Evolutionary conservation across 2,797 vertebrate species (phyloP).

Genomic region (Sebastes reedi): DNA sequence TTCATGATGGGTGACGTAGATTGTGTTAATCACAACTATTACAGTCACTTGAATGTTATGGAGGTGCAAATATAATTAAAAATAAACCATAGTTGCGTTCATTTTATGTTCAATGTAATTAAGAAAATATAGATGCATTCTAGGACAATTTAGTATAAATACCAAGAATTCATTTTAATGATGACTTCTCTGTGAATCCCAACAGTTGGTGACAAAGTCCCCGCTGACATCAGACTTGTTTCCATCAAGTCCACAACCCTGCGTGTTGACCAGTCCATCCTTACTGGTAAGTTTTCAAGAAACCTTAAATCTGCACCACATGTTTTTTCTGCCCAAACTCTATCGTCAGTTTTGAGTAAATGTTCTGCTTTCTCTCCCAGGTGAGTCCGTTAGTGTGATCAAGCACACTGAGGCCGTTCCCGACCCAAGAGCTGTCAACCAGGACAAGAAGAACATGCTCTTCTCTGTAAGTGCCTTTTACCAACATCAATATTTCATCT

Average conservation of each 20-base stretch:
- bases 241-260: slow-evolving; percentile 86
- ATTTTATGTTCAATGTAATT: background rate
- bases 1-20: background rate
- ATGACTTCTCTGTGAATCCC: slow-evolving; percentile 18
- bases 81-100: background rate
- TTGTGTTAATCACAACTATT: background rate
- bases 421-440: slow-evolving; percentile 93
- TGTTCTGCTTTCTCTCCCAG: slow-evolving; percentile 64
- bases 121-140: background rate
- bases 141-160: background rate
- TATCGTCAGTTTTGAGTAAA: background rate
- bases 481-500: background rate
- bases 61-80: background rate
- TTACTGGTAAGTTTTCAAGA: slow-evolving; percentile 84
- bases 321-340: background rate
- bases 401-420: slow-evolving; percentile 93
- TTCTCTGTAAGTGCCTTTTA: slow-evolving; percentile 89
- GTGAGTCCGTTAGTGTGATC: slow-evolving; percentile 97
- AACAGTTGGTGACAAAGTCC: slow-evolving; percentile 88
- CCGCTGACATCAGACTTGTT: slow-evolving; percentile 86
- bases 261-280: slow-evolving; percentile 88
- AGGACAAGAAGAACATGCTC: slow-evolving; percentile 99
- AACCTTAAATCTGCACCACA: background rate
- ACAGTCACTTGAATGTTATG: background rate
- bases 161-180: background rate